phyloP scores from a whole-genome alignment of 2,113 vertebrate genomes.

The Gobio gobio region DNA sequence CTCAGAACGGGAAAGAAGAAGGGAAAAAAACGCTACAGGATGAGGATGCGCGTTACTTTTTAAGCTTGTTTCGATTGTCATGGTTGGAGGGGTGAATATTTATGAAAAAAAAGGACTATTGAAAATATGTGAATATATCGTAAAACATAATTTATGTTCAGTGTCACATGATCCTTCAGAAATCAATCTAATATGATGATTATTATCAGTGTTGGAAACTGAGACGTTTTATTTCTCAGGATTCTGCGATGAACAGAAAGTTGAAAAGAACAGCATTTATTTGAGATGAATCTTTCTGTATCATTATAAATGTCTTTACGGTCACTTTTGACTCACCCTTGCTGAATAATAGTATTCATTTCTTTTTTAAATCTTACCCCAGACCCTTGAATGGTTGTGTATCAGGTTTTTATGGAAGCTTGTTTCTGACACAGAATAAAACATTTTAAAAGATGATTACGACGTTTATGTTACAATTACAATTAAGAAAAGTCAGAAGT shows the following conservation, averaged over 20 bases:
- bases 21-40: too few relatives aligned
- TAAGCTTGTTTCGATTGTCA: neutral
- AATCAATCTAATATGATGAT: neutral
- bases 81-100: neutral
- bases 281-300: neutral
- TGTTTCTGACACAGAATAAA: too few relatives aligned
- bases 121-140: neutral
- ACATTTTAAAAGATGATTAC: too few relatives aligned
- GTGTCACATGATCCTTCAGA: neutral
- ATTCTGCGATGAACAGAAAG: neutral
- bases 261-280: neutral
- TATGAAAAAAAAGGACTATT: neutral
- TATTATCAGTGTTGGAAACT: neutral
- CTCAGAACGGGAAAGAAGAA: neutral
- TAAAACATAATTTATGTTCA: neutral
- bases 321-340: neutral
- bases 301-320: neutral
- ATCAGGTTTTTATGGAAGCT: too few relatives aligned
- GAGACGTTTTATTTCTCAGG: neutral
- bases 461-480: too few relatives aligned
- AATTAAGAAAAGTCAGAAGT: too few relatives aligned
- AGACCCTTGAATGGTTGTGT: too few relatives aligned
- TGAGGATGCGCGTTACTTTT: neutral
- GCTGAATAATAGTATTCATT: neutral
- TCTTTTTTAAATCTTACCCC: too few relatives aligned